Conservation (phyloP, 1,140 invertebrate genomes). For the Anastrepha obliqua region DNA sequence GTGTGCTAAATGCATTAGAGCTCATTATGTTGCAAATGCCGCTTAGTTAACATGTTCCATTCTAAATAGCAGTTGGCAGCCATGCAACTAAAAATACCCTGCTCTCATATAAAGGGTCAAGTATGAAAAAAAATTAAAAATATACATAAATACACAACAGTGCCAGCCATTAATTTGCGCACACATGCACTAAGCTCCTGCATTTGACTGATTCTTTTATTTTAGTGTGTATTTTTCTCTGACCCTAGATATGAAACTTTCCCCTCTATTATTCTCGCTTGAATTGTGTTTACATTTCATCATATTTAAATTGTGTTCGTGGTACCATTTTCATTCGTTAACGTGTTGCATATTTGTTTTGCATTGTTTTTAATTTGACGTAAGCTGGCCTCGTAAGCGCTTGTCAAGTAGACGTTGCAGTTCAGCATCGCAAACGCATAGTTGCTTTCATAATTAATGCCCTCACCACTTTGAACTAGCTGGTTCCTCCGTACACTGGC, state of each 20-base stretch:
- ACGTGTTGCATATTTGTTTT: conserved; percentile 26
- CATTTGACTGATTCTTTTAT: background rate
- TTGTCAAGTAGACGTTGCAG: background rate
- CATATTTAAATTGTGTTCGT: background rate
- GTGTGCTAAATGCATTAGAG: conserved; percentile 41
- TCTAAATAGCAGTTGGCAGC: background rate
- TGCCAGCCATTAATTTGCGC: conserved; percentile 20
- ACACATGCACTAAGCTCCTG: background rate
- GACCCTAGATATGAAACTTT: too few species aligned
- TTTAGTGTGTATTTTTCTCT: background rate
- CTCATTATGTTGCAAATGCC: conserved; percentile 50
- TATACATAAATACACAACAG: conserved; percentile 18
- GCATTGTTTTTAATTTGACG: conserved; percentile 26
- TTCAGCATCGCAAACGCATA: background rate
- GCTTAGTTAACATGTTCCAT: conserved; percentile 7
- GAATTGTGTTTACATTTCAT: background rate
- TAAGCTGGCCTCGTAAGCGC: background rate
- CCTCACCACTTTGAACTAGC: background rate
- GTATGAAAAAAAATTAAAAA: background rate
- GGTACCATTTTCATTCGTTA: conserved; percentile 16
- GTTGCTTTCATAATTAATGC: conserved; percentile 25
- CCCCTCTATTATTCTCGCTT: too few species aligned
- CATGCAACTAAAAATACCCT: background rate
- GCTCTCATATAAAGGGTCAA: background rate
- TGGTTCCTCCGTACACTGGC: background rate